Evolutionary conservation across 1,140 invertebrate species (phyloP), one percentile per base, ranked within the genome.

Genomic region (Mercenaria mercenaria): DNA sequence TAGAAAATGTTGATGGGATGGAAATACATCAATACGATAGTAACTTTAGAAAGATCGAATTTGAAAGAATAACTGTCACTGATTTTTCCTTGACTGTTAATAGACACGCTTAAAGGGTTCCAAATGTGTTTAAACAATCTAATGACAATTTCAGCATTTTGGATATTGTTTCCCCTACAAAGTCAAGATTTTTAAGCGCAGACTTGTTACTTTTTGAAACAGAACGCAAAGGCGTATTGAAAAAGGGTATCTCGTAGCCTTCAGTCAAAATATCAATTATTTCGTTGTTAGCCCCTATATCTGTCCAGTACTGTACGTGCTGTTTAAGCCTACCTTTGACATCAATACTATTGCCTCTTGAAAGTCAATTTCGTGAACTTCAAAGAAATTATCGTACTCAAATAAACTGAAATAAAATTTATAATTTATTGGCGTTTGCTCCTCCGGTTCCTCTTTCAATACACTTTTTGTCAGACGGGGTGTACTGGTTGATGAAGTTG

Each of bases 81-180:
- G 6, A 11, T 61, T 81, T 81, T 81, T 56, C 79, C 79, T 56
- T 34, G 50, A 29, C 23, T 59, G 39, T 81, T 81, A 59, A 81
- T 39, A 6, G 79, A 81, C 8, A 81, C 79, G 41, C 20, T 59
- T 20, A 81, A 72, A 72, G 15, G n/a, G n/a, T n/a, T n/a, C n/a
- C n/a, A n/a, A n/a, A n/a, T n/a, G n/a, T n/a, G n/a, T n/a, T n/a
- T n/a, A 3, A 23, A 34, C 34, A n/a, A n/a, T n/a, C n/a, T n/a
- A n/a, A n/a, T n/a, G n/a, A n/a, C n/a, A n/a, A n/a, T n/a, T n/a
- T 32, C 6, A 39, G 39, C 32, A 72, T 32, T 72, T 72, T 29
- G 56, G 56, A 61, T n/a, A 61, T 26, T 61, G 56, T 6, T n/a
- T 61, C 26, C 10, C 26, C 23, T 61, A 61, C 23, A 61, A 61